A percentile compares a stretch with the other conserved stretches of the same genome.
Evolutionary conservation across 2,888 invertebrate species (phyloP).

Genomic region (Netelia melanura): DNA sequence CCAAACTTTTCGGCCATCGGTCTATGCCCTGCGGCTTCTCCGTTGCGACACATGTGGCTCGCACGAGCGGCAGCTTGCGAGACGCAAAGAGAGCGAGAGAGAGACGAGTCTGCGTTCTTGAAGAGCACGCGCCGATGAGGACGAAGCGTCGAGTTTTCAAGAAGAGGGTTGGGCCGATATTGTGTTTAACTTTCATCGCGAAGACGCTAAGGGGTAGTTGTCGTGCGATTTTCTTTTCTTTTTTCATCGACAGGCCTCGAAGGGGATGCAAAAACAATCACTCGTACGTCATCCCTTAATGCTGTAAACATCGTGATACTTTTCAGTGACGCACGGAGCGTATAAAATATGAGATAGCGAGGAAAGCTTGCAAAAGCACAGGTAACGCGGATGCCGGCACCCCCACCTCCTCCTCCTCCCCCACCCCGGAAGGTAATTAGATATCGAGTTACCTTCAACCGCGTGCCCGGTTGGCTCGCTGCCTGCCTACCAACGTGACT

Average conservation of each 20-base stretch:
- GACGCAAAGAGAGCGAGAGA: not conserved
- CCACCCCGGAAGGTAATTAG: slow-evolving; percentile 76
- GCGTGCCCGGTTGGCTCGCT: slow-evolving; percentile 67
- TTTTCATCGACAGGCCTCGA: not conserved
- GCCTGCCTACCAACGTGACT: slow-evolving; percentile 65
- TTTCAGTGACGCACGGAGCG: not conserved
- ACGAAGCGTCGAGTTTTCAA: not conserved
- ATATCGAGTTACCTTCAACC: slow-evolving; percentile 78
- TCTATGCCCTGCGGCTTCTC: slow-evolving; percentile 68
- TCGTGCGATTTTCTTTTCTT: not conserved
- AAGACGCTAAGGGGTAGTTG: not conserved
- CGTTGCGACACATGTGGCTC: slow-evolving; percentile 75
- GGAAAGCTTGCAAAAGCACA: slow-evolving; percentile 57
- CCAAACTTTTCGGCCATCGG: slow-evolving; percentile 75
- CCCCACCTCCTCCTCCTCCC: not conserved
- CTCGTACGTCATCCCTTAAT: not conserved
- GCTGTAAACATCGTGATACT: not conserved
- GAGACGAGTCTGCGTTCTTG: not conserved
- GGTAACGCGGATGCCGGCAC: slow-evolving; percentile 67
- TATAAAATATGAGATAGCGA: not conserved
- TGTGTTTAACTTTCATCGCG: slow-evolving; percentile 32
- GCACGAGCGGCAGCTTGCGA: slow-evolving; percentile 57
- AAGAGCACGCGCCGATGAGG: slow-evolving; percentile 6
- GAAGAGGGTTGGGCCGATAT: not conserved
- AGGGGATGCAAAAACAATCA: slow-evolving; percentile 7